These are phyloP conservation scores for Drosophila tropicalis DNA, from an alignment of 1,140 invertebrate species.

Conservation along the genomic window DNA sequence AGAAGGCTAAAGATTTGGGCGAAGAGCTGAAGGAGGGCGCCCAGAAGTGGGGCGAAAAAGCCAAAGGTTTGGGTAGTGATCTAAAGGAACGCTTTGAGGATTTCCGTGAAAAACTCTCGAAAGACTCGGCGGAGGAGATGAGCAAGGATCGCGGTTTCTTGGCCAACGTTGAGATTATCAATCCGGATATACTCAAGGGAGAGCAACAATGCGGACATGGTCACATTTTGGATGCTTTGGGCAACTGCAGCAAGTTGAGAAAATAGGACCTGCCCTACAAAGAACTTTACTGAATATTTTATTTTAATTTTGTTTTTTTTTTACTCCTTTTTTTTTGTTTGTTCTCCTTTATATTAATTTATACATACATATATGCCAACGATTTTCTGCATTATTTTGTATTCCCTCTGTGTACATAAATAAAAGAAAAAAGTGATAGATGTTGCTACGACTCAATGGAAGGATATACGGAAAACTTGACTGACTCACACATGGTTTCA, in stretches of 20 bases:
- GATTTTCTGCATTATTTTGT: background rate
- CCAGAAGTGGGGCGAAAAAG: conserved; percentile 67
- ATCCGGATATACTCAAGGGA: conserved; percentile 73
- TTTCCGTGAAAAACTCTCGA: conserved; percentile 69
- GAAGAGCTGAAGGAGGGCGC: conserved; percentile 68
- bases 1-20: conserved; percentile 65
- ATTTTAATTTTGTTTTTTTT: conserved; percentile 27
- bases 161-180: conserved; percentile 75
- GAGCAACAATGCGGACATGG: conserved; percentile 78
- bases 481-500: too few relatives aligned
- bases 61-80: conserved; percentile 67
- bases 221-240: conserved; percentile 77
- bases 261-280: conserved; percentile 40
- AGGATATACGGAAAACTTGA: too few relatives aligned
- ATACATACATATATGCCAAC: background rate
- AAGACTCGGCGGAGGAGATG: conserved; percentile 67
- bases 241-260: conserved; percentile 79
- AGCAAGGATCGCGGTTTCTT: conserved; percentile 55
- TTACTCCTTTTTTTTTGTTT: conserved; percentile 36
- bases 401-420: conserved; percentile 21
- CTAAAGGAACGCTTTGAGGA: conserved; percentile 68
- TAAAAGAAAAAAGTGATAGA: conserved; percentile 34
- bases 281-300: conserved; percentile 22
- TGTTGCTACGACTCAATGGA: too few relatives aligned
- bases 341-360: background rate